These are phyloP conservation scores for Liposcelis brunnea DNA, from an alignment of 2,888 invertebrate genomes.

Conservation along the genomic window DNA sequence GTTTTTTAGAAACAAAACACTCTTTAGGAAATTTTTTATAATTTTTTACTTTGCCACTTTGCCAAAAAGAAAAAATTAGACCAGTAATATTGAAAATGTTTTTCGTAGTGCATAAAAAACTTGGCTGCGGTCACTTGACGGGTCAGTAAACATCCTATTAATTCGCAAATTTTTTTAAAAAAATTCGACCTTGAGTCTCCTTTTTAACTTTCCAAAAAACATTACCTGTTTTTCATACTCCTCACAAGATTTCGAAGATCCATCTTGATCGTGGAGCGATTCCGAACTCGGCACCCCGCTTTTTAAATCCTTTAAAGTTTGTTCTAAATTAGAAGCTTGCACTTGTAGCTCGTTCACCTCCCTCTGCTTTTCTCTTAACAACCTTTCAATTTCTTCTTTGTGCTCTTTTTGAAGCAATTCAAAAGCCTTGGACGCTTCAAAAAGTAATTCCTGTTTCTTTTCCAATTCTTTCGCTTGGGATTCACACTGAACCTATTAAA, in stretches of 20 bases:
- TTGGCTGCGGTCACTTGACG: too few species aligned
- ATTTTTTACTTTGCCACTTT: too few species aligned
- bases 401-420: constrained; percentile 50
- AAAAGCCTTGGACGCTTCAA: constrained; percentile 69
- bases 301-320: constrained; percentile 21
- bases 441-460: constrained; percentile 65
- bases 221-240: too few species aligned
- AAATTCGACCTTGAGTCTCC: too few species aligned
- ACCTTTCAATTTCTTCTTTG: constrained; percentile 26
- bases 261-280: not conserved
- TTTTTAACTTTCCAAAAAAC: too few species aligned
- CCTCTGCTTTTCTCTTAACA: not conserved
- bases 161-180: too few species aligned
- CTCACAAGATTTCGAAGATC: not conserved
- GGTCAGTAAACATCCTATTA: too few species aligned
- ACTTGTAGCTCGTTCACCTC: constrained; percentile 22
- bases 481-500: constrained; percentile 52
- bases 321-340: constrained; percentile 24
- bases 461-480: constrained; percentile 35
- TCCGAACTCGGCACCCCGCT: constrained; percentile 21
- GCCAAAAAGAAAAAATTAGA: too few species aligned
- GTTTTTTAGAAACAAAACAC: too few species aligned
- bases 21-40: too few species aligned
- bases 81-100: too few species aligned
- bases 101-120: too few species aligned